Base-by-base conservation (phyloP, 1,140 invertebrate species). In the Meloidogyne exigua region DNA sequence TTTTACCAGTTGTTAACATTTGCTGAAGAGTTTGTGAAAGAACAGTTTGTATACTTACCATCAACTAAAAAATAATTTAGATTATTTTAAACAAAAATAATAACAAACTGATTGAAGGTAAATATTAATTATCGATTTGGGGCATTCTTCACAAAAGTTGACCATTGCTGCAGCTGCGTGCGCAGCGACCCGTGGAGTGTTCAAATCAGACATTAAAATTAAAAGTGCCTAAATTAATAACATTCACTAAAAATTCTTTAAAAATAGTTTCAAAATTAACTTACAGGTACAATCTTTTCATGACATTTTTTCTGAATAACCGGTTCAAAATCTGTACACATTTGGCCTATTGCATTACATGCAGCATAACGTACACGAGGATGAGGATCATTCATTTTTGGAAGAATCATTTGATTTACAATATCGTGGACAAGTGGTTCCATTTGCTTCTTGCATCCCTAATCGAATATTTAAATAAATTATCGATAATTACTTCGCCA, bases 91-190 rank as follows among this genome's bases (percentile, higher is more conserved):
- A 26, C 1, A 1, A 44, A 9, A n/a, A 39, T 39, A 39, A 9
- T 21, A 10, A 23, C 11, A 49, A 73, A 73, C 72, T 13, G 91
- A 91, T 86, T 95, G 92, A 57, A 99, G 89, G 88, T 99, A 98
- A 75, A 91, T 92, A 26, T 92, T 92, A 28, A 99, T 89, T 79
- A 98, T 95, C 25, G 68, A 71, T 88, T 98, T 97, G 0, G 96
- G 95, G 89, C 96, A 98, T 87, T 98, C 95, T 90, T 99, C 96
- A 86, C 95, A 95, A 88, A 99, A 99, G 89, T 99, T 99, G 0
- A 99, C 96, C 42, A 99, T 89, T 68, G 97, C 97, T 64, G 96
- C 96, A 21, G 90, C 91, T 62, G 91, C 91, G 84, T 92, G 91
- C 4, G 91, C 90, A 84, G 98, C 95, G 75, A 99, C 96, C 79